These are phyloP conservation scores for Allacma fusca DNA, from an alignment of 2,888 invertebrate species.

Conservation along the genomic window DNA sequence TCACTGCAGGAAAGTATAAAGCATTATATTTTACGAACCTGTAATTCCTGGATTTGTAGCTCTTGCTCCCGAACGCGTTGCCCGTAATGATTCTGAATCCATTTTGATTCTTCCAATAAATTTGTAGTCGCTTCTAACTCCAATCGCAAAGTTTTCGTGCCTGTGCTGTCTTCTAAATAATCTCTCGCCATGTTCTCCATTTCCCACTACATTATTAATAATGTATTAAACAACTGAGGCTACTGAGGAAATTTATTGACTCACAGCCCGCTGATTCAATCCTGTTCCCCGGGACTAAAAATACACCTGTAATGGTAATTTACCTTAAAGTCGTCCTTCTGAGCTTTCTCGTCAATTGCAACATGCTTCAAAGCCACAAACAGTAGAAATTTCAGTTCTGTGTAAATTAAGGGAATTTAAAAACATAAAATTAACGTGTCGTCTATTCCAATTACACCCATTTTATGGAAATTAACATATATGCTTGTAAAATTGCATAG, in stretches of 20 bases:
- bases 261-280: too few species aligned
- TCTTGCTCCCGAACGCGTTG: conserved; percentile 49
- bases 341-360: not conserved
- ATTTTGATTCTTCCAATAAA: conserved; percentile 54
- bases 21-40: conserved; percentile 39
- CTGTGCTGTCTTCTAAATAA: conserved; percentile 29
- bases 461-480: too few species aligned
- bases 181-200: conserved; percentile 33
- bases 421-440: too few species aligned
- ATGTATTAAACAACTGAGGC: too few species aligned
- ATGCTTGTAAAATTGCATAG: too few species aligned
- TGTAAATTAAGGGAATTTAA: too few species aligned
- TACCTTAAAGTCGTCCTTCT: conserved; percentile 34
- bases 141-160: conserved; percentile 45
- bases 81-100: conserved; percentile 55
- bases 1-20: too few species aligned
- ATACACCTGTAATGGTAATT: too few species aligned
- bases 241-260: too few species aligned
- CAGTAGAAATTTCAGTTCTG: conserved; percentile 55
- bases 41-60: conserved; percentile 50
- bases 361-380: conserved; percentile 48
- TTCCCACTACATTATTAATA: conserved; percentile 22
- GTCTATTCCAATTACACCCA: too few species aligned
- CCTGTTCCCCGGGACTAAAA: too few species aligned
- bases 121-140: conserved; percentile 52